These are phyloP conservation scores for Thumatha senex DNA, from an alignment of 2,888 invertebrate genomes.

Conservation along the genomic window DNA sequence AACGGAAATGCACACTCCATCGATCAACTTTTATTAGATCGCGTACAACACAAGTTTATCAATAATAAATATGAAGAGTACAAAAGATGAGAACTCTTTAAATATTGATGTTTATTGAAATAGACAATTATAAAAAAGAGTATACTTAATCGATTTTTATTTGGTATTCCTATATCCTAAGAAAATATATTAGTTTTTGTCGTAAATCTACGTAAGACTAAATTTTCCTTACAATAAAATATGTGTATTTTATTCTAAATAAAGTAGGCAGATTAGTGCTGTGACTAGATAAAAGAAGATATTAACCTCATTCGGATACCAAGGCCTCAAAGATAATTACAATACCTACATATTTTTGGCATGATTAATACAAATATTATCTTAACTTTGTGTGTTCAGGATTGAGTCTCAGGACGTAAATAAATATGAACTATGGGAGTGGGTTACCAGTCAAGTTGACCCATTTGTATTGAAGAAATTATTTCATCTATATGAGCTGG, in stretches of 20 bases:
- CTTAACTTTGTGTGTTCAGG: background rate
- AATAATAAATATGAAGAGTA: slow-evolving; percentile 47
- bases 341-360: slow-evolving; percentile 4
- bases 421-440: too few species aligned
- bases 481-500: too few species aligned
- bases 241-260: too few species aligned
- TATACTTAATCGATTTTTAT: too few species aligned
- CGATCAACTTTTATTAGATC: slow-evolving; percentile 68
- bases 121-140: background rate
- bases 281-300: slow-evolving; percentile 15
- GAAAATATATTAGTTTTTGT: slow-evolving; percentile 8
- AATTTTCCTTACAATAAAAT: too few species aligned
- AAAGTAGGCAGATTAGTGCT: background rate
- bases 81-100: slow-evolving; percentile 34
- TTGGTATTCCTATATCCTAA: background rate
- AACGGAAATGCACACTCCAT: slow-evolving; percentile 66
- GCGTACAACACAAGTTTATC: slow-evolving; percentile 56
- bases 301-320: slow-evolving; percentile 24
- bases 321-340: slow-evolving; percentile 14
- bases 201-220: background rate
- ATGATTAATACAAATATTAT: background rate
- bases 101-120: slow-evolving; percentile 35
- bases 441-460: too few species aligned
- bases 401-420: too few species aligned
- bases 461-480: background rate